Evolutionary conservation across 1,140 invertebrate genomes (phyloP).

Genomic region (Dendrolimus punctatus): DNA sequence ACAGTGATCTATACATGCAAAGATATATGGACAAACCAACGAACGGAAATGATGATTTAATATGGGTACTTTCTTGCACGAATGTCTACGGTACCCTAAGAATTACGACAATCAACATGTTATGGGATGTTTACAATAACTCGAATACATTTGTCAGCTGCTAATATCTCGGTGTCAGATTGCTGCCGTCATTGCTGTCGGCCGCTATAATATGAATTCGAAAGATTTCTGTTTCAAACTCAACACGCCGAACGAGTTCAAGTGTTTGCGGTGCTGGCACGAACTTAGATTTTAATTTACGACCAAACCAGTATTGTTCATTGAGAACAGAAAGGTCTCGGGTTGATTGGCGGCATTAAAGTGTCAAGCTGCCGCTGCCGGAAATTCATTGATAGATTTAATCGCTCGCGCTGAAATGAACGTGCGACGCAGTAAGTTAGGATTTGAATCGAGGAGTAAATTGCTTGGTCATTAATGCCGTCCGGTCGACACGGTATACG

Average conservation of each 20-base stretch:
- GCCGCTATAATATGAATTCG: constrained; percentile 9
- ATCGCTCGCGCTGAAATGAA: constrained; percentile 50
- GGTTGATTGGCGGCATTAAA: constrained; percentile 58
- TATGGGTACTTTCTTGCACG: too few relatives aligned
- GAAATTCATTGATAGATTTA: constrained; percentile 68
- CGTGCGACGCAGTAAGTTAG: constrained; percentile 26
- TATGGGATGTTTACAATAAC: constrained; percentile 8
- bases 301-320: constrained; percentile 56
- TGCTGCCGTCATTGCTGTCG: constrained; percentile 6
- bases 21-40: too few relatives aligned
- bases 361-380: constrained; percentile 54
- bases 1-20: too few relatives aligned
- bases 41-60: too few relatives aligned
- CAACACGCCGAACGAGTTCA: constrained; percentile 13
- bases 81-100: too few relatives aligned
- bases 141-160: neutral
- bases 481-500: constrained; percentile 39
- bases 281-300: constrained; percentile 54
- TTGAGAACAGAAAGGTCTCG: constrained; percentile 30
- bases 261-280: constrained; percentile 24
- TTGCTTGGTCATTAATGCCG: constrained; percentile 60
- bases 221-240: constrained; percentile 10
- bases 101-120: constrained; percentile 3
- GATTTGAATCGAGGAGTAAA: constrained; percentile 58
- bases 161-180: constrained; percentile 8